Base-by-base conservation (phyloP, 2,888 invertebrate species). In the Scaptomyza tumidula region DNA sequence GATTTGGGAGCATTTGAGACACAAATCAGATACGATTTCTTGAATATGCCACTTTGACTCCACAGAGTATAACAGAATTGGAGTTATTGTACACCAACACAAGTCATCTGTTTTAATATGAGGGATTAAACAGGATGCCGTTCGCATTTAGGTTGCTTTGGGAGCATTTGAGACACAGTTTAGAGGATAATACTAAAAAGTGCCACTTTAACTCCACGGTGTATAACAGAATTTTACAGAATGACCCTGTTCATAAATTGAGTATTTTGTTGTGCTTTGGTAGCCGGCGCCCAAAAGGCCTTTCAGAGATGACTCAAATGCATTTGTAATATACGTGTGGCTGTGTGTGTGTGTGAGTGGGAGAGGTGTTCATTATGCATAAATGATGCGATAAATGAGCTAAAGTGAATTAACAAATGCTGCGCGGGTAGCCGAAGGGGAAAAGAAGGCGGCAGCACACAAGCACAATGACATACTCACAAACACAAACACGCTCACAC, bases 351-450 rank as follows among this genome's bases (percentile, higher is more conserved):
- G 49, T 27, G 24, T 5, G 27, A 6, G 16, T 33, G 33, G 9
- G 39, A 46, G 65, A 58, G 56, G 54, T 64, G 49, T 29, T 35
- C 44, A 81, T 81, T 63, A 67, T 77, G 88, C 75, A 75, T 56
- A 58, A 66, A 80, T 79, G 70, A 87, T 77, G 67, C 69, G 73
- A 78, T 74, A 77, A 85, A 87, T 67, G 59, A 80, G 72, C 63
- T 74, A 39, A 63, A 84, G 56, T 79, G 66, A 87, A 65, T 75
- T 75, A 77, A 72, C 59, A 77, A 82, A 67, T 67, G 59, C 58
- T 45, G 55, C 13, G 67, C 50, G 59, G 56, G 50, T 4, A 41
- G 41, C n/a, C n/a, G 9, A 27, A 27, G 63, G 45, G 7, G 16
- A 31, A 39, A 48, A 24, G 29, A 44, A 43, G 37, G 52, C 41